phyloP scores from a whole-genome alignment of 2,888 invertebrate genomes.

The Rhodophaea formosa region DNA sequence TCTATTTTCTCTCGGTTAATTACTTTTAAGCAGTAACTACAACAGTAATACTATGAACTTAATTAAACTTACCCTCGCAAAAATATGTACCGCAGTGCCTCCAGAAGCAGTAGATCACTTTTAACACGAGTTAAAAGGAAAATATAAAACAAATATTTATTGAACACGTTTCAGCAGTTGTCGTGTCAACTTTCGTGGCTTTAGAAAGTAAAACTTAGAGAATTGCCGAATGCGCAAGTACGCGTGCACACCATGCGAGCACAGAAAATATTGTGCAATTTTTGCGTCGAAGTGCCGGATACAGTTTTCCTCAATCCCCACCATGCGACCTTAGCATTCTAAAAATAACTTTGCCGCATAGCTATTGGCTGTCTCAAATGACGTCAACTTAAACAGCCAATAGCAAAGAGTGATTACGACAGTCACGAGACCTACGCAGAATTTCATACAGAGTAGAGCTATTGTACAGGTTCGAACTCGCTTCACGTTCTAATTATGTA shows the following conservation, averaged over 20 bases:
- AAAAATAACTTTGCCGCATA: slow-evolving; percentile 59
- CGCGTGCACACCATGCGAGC: slow-evolving; percentile 51
- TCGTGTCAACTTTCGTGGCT: slow-evolving; percentile 6
- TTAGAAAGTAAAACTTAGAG: slow-evolving; percentile 1
- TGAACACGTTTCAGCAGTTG: neutral
- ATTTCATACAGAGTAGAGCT: slow-evolving; percentile 27
- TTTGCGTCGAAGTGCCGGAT: slow-evolving; percentile 40
- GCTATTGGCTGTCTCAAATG: slow-evolving; percentile 59
- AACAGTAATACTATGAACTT: too few relatives aligned
- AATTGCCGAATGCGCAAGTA: slow-evolving; percentile 18
- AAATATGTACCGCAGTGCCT: slow-evolving; percentile 49
- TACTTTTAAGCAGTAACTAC: too few relatives aligned
- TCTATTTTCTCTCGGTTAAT: too few relatives aligned
- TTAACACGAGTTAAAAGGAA: slow-evolving; percentile 20
- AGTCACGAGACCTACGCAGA: slow-evolving; percentile 63
- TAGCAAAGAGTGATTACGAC: slow-evolving; percentile 36
- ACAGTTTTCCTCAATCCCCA: slow-evolving; percentile 71
- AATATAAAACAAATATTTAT: slow-evolving; percentile 8
- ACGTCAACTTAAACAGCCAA: slow-evolving; percentile 65
- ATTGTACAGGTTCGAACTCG: slow-evolving; percentile 29
- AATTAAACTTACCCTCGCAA: slow-evolving; percentile 52
- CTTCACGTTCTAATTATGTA: slow-evolving; percentile 24
- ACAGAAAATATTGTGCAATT: slow-evolving; percentile 74
- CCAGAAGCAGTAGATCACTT: slow-evolving; percentile 31
- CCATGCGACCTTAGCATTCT: slow-evolving; percentile 57